These are phyloP conservation scores for Seira ritae DNA, from an alignment of 2,888 invertebrate species.

Conservation along the genomic window DNA sequence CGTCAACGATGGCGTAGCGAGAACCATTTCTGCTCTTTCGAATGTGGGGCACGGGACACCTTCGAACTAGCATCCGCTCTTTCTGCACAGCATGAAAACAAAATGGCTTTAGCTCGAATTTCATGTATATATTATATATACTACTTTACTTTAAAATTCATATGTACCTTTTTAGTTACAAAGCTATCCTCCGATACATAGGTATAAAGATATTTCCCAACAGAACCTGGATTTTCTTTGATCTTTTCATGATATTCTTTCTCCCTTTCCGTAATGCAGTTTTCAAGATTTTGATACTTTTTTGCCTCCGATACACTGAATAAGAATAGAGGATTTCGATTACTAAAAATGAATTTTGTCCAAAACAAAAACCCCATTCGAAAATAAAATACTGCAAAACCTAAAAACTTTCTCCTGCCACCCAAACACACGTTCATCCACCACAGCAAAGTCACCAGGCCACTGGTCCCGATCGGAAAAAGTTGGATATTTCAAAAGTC, in stretches of 20 bases:
- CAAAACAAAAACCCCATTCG: too few species aligned
- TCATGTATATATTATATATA: background rate
- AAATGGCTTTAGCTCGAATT: too few species aligned
- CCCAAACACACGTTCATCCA: constrained; percentile 58
- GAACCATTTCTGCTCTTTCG: constrained; percentile 32
- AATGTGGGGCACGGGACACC: constrained; percentile 44
- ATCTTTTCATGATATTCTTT: constrained; percentile 49
- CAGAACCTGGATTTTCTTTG: constrained; percentile 11
- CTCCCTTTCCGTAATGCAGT: constrained; percentile 55
- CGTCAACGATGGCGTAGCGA: constrained; percentile 20
- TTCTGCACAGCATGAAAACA: constrained; percentile 20
- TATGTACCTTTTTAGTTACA: constrained; percentile 38
- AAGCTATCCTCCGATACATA: constrained; percentile 45
- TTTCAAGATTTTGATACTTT: constrained; percentile 40
- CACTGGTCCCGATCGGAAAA: constrained; percentile 43
- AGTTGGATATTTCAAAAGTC: constrained; percentile 61
- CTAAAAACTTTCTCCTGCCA: constrained; percentile 67
- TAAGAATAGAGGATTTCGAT: background rate
- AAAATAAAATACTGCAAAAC: constrained; percentile 21
- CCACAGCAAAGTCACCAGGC: constrained; percentile 48
- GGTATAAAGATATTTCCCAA: constrained; percentile 58
- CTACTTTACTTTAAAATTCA: background rate
- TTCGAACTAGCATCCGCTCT: background rate
- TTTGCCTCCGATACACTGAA: constrained; percentile 53
- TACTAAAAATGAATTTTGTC: background rate